phyloP scores from a whole-genome alignment of 2,888 invertebrate species.

The Monopis laevigella region DNA sequence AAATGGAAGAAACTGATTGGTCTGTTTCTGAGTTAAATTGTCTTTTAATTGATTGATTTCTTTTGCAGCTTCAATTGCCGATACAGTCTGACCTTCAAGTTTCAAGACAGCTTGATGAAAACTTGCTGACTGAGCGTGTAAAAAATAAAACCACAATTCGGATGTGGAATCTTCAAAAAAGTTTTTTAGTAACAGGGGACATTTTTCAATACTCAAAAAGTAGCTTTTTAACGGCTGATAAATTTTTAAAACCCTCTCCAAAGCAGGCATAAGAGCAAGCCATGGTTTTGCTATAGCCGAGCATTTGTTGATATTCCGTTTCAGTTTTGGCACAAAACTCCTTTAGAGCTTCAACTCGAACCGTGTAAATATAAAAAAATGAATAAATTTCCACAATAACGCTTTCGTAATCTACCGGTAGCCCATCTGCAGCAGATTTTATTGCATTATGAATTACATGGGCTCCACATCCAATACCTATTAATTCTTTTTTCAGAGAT shows the following conservation, averaged over 20 bases:
- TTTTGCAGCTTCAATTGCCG: constrained; percentile 22
- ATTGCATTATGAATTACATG: constrained; percentile 23
- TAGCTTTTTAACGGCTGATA: constrained; percentile 27
- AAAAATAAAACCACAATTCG: constrained; percentile 25
- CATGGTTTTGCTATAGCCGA: constrained; percentile 15
- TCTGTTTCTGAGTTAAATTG: constrained; percentile 20
- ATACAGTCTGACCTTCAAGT: constrained; percentile 22
- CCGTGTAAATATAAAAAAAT: constrained; percentile 22
- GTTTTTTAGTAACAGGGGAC: constrained; percentile 24
- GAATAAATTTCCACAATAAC: constrained; percentile 23
- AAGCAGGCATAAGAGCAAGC: constrained; percentile 14
- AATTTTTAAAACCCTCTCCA: constrained; percentile 26
- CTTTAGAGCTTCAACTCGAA: constrained; percentile 23
- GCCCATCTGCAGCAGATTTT: constrained; percentile 23
- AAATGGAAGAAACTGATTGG: constrained; percentile 23
- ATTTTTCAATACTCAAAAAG: constrained; percentile 27
- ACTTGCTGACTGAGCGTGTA: constrained; percentile 21
- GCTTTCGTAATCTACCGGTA: constrained; percentile 22
- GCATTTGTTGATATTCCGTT: constrained; percentile 15
- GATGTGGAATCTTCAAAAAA: constrained; percentile 24
- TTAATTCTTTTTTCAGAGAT: constrained; percentile 18
- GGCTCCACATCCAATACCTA: constrained; percentile 24
- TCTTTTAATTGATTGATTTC: constrained; percentile 23
- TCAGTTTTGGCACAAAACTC: constrained; percentile 21
- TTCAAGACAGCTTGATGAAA: constrained; percentile 24